These are phyloP conservation scores for Acrocephalus arundinaceus DNA, from an alignment of 2,113 vertebrate genomes.

Conservation along the genomic window DNA sequence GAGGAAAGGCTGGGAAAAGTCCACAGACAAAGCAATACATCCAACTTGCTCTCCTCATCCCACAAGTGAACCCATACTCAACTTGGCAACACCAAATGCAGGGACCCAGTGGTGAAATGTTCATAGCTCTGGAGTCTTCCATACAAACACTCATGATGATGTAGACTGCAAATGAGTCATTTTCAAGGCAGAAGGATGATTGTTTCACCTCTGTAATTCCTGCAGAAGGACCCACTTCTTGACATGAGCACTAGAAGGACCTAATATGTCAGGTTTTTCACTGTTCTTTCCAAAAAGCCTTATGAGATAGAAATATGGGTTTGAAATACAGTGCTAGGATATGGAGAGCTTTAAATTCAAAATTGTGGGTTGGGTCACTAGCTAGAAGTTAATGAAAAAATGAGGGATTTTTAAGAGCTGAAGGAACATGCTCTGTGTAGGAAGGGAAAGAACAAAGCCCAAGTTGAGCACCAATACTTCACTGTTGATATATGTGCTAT, in stretches of 20 bases:
- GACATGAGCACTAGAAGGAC: neutral
- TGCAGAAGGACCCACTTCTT: neutral
- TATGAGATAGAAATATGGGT: neutral
- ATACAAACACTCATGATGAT: neutral
- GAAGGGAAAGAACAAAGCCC: neutral
- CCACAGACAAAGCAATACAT: fast-evolving
- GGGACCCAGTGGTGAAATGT: no score
- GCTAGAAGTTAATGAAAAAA: neutral
- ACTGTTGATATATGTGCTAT: neutral
- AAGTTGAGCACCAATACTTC: neutral
- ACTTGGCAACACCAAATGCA: neutral
- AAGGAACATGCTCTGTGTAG: neutral
- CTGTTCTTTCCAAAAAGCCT: neutral
- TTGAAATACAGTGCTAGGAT: neutral
- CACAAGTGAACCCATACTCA: neutral
- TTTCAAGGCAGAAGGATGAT: neutral
- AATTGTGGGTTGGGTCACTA: neutral
- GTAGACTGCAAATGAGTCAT: neutral
- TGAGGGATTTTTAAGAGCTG: neutral
- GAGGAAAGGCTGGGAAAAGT: neutral
- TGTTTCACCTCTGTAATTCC: neutral
- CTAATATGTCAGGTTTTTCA: neutral
- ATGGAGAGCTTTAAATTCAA: neutral
- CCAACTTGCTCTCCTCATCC: fast-evolving
- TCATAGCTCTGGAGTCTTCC: neutral